These are phyloP conservation scores for Indri indri DNA, from an alignment of 2,113 vertebrate species.

Conservation along the genomic window DNA sequence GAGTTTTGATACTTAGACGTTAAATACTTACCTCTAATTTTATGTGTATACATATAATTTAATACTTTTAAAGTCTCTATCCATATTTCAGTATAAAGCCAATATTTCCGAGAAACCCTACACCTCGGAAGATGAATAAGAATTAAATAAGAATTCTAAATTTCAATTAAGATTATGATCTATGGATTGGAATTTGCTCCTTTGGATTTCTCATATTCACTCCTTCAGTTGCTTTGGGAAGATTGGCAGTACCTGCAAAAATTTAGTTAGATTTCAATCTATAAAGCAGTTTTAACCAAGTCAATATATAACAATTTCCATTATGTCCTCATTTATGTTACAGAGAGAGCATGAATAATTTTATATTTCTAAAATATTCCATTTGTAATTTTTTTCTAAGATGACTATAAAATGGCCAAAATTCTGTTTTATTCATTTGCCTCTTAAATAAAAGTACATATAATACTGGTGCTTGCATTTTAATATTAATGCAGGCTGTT, in stretches of 20 bases:
- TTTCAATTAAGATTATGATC: neutral
- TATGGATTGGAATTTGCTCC: neutral
- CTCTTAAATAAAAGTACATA: neutral
- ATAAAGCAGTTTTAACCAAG: neutral
- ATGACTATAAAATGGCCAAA: neutral
- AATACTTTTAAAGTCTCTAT: neutral
- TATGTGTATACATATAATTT: neutral
- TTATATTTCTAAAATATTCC: constrained; percentile 22
- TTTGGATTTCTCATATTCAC: constrained; percentile 6
- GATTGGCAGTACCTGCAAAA: neutral
- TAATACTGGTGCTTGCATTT: neutral
- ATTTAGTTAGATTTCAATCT: constrained; percentile 17
- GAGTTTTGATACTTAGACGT: neutral
- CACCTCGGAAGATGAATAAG: neutral
- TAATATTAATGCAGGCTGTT: neutral
- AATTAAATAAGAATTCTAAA: constrained; percentile 25
- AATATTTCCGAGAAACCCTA: neutral
- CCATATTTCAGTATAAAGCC: neutral
- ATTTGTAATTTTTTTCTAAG: neutral
- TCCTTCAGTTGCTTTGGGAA: neutral
- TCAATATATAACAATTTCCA: constrained; percentile 15
- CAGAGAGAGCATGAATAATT: neutral
- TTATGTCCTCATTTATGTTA: neutral
- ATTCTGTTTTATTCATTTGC: constrained; percentile 4
- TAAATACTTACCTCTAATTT: constrained; percentile 16